Conservation (phyloP, 2,113 vertebrate species). For the Ginglymostoma cirratum region DNA sequence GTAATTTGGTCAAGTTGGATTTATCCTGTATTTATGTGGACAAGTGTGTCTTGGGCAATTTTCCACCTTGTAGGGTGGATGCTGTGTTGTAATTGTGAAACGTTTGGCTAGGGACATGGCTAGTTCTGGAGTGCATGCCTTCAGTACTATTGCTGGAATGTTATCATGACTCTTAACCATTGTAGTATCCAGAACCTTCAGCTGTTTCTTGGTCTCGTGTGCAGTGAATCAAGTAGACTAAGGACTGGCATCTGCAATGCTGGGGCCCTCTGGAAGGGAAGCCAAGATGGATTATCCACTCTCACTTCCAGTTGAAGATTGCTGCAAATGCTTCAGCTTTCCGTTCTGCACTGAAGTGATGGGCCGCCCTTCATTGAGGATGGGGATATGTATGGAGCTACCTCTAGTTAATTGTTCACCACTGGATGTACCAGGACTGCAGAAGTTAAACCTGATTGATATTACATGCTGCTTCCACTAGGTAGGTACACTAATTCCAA, state of each 20-base stretch:
- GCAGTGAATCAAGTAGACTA: background rate
- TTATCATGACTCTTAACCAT: background rate
- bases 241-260: background rate
- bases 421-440: background rate
- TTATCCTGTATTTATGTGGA: background rate
- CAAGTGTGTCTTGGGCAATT: background rate
- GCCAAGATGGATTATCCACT: background rate
- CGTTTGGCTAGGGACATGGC: background rate
- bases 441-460: background rate
- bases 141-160: background rate
- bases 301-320: background rate
- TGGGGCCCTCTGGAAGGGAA: background rate
- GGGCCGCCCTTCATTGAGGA: background rate
- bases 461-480: background rate
- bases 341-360: background rate
- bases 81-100: background rate
- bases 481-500: background rate
- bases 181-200: background rate
- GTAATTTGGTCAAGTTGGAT: background rate
- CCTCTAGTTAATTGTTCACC: background rate
- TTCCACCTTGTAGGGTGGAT: background rate
- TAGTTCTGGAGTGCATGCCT: background rate
- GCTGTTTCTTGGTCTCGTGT: background rate
- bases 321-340: background rate
- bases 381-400: background rate